Evolutionary conservation across 2,797 vertebrate genomes (phyloP).

Genomic region (Danio jaintianensis): DNA sequence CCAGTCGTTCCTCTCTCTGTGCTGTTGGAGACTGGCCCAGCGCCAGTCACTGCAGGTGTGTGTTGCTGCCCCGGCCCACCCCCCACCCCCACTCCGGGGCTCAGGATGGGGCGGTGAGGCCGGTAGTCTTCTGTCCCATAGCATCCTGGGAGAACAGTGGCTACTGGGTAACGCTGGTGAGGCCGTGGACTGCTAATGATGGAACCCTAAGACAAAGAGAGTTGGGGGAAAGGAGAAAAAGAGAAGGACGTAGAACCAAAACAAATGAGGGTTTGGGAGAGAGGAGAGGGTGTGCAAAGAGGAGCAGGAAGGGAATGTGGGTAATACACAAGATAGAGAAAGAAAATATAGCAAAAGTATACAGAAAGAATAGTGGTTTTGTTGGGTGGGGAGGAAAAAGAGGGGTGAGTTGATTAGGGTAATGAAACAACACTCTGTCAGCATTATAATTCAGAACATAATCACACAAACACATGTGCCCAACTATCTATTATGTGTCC

Average conservation of each 20-base stretch:
- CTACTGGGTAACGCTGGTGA: conserved; percentile 86
- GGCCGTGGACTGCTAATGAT: conserved; percentile 92
- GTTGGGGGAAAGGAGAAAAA: conserved; percentile 57
- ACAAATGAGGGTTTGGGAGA: neutral
- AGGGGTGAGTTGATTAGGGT: conserved; percentile 67
- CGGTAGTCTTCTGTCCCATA: conserved; percentile 77
- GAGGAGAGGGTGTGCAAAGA: conserved; percentile 25
- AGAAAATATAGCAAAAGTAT: conserved; percentile 43
- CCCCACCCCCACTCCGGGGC: conserved; percentile 85
- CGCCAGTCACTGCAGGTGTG: conserved; percentile 73
- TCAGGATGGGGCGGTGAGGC: conserved; percentile 85
- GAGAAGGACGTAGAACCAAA: conserved; percentile 30
- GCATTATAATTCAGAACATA: conserved; percentile 41
- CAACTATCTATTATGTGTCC: conserved; percentile 29
- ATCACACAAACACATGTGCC: conserved; percentile 23
- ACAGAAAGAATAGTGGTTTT: conserved; percentile 51
- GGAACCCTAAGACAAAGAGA: conserved; percentile 82
- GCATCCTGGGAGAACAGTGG: conserved; percentile 72
- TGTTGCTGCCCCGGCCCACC: conserved; percentile 90
- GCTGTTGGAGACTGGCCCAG: conserved; percentile 71
- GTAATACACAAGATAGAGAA: conserved; percentile 3
- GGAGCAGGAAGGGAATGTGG: conserved; percentile 13
- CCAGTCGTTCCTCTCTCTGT: conserved; percentile 81
- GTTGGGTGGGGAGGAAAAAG: conserved; percentile 55
- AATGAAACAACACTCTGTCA: conserved; percentile 50